Evolutionary conservation across 2,797 vertebrate genomes (phyloP).

Genomic region (Esox masquinongy): DNA sequence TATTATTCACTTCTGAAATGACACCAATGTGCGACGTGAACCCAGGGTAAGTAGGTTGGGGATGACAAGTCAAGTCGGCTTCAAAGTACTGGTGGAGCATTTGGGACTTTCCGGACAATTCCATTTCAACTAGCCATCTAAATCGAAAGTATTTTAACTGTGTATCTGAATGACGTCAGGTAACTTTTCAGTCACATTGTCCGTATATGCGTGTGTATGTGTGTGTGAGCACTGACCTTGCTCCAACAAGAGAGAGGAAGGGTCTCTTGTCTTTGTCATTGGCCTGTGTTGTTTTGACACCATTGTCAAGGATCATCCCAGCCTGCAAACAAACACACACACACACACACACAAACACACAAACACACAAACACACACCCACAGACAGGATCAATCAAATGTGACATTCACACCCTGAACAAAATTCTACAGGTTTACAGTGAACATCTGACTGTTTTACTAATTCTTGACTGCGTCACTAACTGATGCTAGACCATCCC

Average conservation of each 20-base stretch:
- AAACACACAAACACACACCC: not conserved
- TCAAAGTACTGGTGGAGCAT: not conserved
- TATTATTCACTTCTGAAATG: not conserved
- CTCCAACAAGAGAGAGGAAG: constrained; percentile 88
- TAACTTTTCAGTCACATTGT: not conserved
- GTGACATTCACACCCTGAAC: not conserved
- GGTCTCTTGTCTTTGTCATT: constrained; percentile 94
- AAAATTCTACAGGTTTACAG: too few species aligned
- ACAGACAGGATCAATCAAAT: not conserved
- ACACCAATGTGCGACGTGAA: not conserved
- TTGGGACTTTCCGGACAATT: not conserved
- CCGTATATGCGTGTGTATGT: not conserved
- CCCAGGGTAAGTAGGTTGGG: not conserved
- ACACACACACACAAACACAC: not conserved
- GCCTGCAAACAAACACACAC: constrained; percentile 72
- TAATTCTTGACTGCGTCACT: too few species aligned
- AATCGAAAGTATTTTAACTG: not conserved
- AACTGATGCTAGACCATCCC: too few species aligned
- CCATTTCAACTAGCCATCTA: not conserved
- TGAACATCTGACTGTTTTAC: too few species aligned
- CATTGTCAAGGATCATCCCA: constrained; percentile 96
- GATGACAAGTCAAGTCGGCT: not conserved
- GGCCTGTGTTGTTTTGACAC: constrained; percentile 92
- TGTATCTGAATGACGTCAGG: not conserved
- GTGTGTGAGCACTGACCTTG: constrained; percentile 77